phyloP scores from a whole-genome alignment of 2,113 vertebrate species.

The Phainopepla nitens region DNA sequence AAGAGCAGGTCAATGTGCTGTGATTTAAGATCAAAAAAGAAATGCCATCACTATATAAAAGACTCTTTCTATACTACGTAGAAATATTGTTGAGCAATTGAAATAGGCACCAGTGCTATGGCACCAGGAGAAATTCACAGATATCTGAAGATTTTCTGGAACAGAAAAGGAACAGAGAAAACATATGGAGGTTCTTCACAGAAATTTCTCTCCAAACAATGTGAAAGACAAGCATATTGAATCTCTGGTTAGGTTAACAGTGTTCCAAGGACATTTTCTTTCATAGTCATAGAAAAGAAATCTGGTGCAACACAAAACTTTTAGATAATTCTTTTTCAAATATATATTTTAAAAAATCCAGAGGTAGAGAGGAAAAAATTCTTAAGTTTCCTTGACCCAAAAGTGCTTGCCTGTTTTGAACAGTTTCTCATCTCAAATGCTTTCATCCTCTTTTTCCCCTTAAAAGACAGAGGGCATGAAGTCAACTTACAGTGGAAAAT shows the following conservation, averaged over 20 bases:
- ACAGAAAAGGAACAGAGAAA: background rate
- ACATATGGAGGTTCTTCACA: background rate
- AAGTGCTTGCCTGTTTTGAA: background rate
- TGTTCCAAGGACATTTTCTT: background rate
- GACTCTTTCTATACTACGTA: background rate
- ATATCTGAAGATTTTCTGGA: background rate
- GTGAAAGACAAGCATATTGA: background rate
- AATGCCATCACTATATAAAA: background rate
- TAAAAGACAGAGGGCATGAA: background rate
- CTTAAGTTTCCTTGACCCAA: background rate
- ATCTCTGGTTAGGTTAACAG: background rate
- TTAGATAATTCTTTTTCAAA: background rate
- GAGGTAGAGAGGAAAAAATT: background rate
- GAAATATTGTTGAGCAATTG: background rate
- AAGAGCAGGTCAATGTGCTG: background rate
- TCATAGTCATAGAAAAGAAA: background rate
- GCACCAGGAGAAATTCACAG: background rate
- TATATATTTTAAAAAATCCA: background rate
- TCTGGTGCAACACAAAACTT: background rate
- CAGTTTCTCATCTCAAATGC: background rate
- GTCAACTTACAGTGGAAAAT: background rate
- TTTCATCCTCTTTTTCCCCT: background rate
- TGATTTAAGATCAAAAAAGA: background rate
- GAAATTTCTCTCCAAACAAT: background rate
- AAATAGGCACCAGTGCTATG: background rate